Percentiles rank a stretch among this genome's conserved stretches.
These are phyloP conservation scores for Candoia aspera DNA, from an alignment of 2,113 vertebrate species.

Conservation along the genomic window DNA sequence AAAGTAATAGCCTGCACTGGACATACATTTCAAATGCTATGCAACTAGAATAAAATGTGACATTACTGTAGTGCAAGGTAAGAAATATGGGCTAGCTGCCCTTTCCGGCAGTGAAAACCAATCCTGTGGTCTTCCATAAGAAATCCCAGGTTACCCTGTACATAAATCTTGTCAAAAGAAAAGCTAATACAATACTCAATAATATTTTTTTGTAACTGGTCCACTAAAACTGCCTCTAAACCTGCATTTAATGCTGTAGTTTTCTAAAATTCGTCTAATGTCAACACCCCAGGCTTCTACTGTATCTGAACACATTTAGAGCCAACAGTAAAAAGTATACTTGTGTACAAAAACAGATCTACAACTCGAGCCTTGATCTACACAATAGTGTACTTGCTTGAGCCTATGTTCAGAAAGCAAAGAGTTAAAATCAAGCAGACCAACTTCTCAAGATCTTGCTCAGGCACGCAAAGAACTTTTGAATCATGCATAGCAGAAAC, in stretches of 20 bases:
- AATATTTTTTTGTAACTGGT: background rate
- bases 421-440: background rate
- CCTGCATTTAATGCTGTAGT: background rate
- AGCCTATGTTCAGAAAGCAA: background rate
- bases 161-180: background rate
- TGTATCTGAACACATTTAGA: background rate
- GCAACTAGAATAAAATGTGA: slow-evolving; percentile 6
- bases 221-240: background rate
- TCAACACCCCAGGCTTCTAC: background rate
- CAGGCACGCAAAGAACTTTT: background rate
- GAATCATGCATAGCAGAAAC: background rate
- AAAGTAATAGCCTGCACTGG: background rate
- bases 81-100: background rate
- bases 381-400: background rate
- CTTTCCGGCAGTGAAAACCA: background rate
- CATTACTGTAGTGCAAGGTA: slow-evolving; percentile 6
- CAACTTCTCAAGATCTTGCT: background rate
- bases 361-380: background rate
- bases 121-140: background rate
- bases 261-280: background rate
- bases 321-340: background rate
- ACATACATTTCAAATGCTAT: background rate
- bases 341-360: background rate
- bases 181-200: background rate
- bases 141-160: background rate